These are phyloP conservation scores for Peribatodes rhomboidaria DNA, from an alignment of 2,888 invertebrate species.

Conservation along the genomic window DNA sequence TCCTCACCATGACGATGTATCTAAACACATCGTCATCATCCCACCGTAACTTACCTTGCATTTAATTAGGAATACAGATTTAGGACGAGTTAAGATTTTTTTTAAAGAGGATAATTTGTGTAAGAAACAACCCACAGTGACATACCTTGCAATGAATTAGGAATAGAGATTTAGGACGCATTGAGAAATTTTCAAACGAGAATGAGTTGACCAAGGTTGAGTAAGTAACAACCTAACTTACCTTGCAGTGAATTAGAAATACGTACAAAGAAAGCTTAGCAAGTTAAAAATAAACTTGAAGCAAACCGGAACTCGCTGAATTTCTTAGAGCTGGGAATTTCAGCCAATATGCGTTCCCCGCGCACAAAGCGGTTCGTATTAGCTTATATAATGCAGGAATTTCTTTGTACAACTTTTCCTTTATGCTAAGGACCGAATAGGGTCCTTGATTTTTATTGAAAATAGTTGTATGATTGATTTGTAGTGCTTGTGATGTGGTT, in stretches of 20 bases:
- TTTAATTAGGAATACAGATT: too few species aligned
- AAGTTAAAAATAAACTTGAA: background rate
- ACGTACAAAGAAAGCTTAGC: background rate
- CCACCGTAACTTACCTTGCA: too few species aligned
- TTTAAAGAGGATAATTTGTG: too few species aligned
- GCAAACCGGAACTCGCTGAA: slow-evolving; percentile 4
- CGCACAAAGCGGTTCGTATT: slow-evolving; percentile 26
- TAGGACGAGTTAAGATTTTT: too few species aligned
- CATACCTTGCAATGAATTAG: too few species aligned
- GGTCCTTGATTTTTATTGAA: slow-evolving; percentile 18
- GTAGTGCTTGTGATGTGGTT: background rate
- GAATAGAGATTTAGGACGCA: too few species aligned
- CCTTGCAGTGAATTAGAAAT: background rate
- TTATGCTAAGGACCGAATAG: slow-evolving; percentile 14
- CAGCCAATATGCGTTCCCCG: slow-evolving; percentile 18
- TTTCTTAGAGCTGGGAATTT: slow-evolving; percentile 20
- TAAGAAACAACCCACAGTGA: too few species aligned
- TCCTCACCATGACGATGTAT: too few species aligned
- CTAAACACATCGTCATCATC: too few species aligned
- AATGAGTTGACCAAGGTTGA: too few species aligned
- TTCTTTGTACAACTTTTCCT: slow-evolving; percentile 27
- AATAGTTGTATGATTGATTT: slow-evolving; percentile 24
- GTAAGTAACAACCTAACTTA: too few species aligned
- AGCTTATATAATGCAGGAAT: slow-evolving; percentile 28
- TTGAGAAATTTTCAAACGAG: too few species aligned